Conservation (phyloP, 2,888 invertebrate genomes). For the Adela reaumurella region DNA sequence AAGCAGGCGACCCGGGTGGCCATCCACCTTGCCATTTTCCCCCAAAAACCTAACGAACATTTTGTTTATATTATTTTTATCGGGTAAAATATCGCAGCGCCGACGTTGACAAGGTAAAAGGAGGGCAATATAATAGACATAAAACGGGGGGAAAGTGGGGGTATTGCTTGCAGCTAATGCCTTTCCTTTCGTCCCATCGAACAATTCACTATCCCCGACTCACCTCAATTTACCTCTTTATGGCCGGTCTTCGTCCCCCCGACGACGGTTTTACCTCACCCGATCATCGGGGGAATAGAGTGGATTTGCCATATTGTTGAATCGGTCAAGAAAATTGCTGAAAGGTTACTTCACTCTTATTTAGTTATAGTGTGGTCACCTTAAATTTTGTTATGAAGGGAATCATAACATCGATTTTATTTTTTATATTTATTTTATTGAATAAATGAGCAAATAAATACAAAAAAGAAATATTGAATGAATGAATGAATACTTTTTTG, state of each 20-base stretch:
- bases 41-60: neutral
- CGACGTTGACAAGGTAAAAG: neutral
- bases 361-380: too few species aligned
- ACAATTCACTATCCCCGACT: constrained; percentile 9
- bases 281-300: neutral
- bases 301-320: too few species aligned
- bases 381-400: too few species aligned
- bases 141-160: constrained; percentile 2
- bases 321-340: too few species aligned
- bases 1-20: neutral
- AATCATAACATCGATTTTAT: too few species aligned
- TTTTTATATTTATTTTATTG: too few species aligned
- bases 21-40: neutral
- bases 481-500: too few species aligned
- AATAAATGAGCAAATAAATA: too few species aligned
- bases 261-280: neutral
- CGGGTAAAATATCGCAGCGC: neutral
- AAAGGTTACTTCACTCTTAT: too few species aligned
- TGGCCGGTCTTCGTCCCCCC: constrained; percentile 15
- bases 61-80: neutral
- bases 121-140: neutral
- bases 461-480: too few species aligned
- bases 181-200: constrained; percentile 5
- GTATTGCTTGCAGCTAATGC: constrained; percentile 7
- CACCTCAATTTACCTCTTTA: constrained; percentile 47